phyloP scores from a whole-genome alignment of 2,797 vertebrate species.

The Capromys pilorides region DNA sequence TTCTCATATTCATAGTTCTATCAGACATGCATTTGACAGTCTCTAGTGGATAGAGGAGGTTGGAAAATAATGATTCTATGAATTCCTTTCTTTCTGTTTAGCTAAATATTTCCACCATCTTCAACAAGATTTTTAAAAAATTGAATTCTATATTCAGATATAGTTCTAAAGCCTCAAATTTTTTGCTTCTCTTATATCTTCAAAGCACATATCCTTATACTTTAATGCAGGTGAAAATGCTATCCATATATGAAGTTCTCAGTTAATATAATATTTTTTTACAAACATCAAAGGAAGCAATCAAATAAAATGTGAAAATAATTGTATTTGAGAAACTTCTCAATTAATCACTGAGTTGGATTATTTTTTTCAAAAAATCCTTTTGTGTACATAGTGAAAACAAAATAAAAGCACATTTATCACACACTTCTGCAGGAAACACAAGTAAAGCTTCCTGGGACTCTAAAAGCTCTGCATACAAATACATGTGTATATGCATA shows the following conservation, averaged over 20 bases:
- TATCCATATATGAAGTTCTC: background rate
- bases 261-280: background rate
- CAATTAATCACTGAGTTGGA: background rate
- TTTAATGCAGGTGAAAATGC: background rate
- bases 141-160: background rate
- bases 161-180: conserved; percentile 17
- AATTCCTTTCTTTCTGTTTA: conserved; percentile 29
- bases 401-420: background rate
- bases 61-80: conserved; percentile 42
- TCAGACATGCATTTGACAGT: conserved; percentile 61
- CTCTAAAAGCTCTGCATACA: background rate
- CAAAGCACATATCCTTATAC: background rate
- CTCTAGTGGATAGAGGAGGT: conserved; percentile 40
- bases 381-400: background rate
- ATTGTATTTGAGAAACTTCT: conserved; percentile 33
- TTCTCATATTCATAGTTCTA: conserved; percentile 28
- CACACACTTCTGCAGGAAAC: background rate
- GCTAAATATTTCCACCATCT: conserved; percentile 49
- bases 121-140: conserved; percentile 27
- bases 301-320: conserved; percentile 3
- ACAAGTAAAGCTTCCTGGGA: background rate
- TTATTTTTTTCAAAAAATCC: background rate
- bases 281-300: conserved; percentile 23
- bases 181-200: background rate
- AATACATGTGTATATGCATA: background rate